Percentiles rank a stretch among this genome's conserved stretches.
Evolutionary conservation across 2,797 vertebrate genomes (phyloP).

Genomic region (Microtus californicus): DNA sequence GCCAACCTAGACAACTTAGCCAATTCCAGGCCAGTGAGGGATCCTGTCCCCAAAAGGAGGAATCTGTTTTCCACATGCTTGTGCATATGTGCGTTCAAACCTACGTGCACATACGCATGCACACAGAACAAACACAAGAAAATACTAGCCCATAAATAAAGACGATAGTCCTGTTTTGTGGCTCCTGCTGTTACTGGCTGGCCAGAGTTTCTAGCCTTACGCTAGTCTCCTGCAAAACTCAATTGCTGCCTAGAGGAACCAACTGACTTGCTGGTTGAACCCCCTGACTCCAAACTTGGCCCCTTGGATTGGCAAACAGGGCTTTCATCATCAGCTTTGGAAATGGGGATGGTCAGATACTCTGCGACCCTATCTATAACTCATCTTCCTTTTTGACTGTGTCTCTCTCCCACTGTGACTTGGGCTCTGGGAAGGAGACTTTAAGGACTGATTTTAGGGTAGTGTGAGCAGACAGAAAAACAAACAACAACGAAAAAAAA

Average conservation of each 20-base stretch:
- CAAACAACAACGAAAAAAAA: background rate
- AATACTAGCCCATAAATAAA: background rate
- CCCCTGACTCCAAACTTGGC: conserved; percentile 2
- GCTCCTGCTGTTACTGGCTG: conserved; percentile 14
- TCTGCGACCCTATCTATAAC: background rate
- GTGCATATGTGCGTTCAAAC: background rate
- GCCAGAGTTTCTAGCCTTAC: conserved; percentile 34
- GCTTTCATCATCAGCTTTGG: background rate
- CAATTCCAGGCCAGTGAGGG: background rate
- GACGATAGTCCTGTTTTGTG: background rate
- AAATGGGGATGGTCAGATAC: background rate
- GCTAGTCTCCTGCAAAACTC: background rate
- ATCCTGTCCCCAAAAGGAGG: background rate
- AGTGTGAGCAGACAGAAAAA: background rate
- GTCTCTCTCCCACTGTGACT: background rate
- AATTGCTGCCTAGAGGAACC: conserved; percentile 27
- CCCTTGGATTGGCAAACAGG: background rate
- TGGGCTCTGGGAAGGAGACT: conserved; percentile 9
- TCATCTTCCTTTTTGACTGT: background rate
- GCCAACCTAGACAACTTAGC: background rate
- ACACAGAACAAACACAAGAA: background rate
- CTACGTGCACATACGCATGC: background rate
- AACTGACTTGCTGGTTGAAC: background rate
- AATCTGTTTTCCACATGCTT: background rate
- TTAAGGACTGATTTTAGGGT: background rate